These are phyloP conservation scores for Papilio xuthus DNA, from an alignment of 1,140 invertebrate genomes.

Conservation along the genomic window DNA sequence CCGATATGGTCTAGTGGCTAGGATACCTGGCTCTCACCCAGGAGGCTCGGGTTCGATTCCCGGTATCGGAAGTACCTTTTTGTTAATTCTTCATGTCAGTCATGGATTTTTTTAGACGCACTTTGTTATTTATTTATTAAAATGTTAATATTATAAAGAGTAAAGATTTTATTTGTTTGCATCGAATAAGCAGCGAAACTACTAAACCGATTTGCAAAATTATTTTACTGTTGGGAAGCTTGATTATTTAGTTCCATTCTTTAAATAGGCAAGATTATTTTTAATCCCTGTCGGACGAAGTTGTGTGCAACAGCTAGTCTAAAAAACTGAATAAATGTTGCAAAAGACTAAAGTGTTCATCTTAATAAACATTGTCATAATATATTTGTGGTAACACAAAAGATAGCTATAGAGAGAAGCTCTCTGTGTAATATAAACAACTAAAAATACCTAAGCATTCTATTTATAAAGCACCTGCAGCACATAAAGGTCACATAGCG, in stretches of 20 bases:
- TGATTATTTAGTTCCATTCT: too few species aligned
- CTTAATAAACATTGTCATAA: background rate
- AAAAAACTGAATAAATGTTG: too few species aligned
- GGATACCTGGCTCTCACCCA: slow-evolving; percentile 66
- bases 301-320: too few species aligned
- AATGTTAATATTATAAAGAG: too few species aligned
- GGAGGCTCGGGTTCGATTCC: slow-evolving; percentile 70
- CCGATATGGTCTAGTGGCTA: slow-evolving; percentile 75
- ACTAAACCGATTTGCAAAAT: too few species aligned
- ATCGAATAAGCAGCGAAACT: too few species aligned
- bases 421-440: background rate
- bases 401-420: too few species aligned
- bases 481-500: slow-evolving; percentile 1
- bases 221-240: too few species aligned
- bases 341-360: too few species aligned
- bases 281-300: too few species aligned
- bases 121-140: background rate
- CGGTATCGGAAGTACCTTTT: slow-evolving; percentile 61
- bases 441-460: slow-evolving; percentile 5
- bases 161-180: too few species aligned
- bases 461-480: background rate
- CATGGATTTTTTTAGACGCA: background rate
- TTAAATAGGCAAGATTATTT: too few species aligned
- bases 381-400: background rate
- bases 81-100: background rate